Evolutionary conservation across 1,140 invertebrate genomes (phyloP), one percentile per base, ranked within the genome.

Genomic region (Papilio dardanus): DNA sequence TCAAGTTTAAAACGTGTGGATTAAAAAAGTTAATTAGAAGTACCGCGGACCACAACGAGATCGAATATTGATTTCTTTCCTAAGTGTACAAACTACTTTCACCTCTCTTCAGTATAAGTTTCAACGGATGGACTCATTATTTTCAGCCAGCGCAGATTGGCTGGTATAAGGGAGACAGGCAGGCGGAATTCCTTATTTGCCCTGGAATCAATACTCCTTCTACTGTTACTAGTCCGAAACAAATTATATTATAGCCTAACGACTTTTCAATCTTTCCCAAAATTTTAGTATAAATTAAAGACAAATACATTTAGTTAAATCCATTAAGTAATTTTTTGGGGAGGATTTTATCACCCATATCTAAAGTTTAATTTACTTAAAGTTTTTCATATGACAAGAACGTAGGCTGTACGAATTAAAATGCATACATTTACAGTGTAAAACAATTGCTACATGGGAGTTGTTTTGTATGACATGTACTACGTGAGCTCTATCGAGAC

Each of bases 151-250:
- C 86, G 83, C 81, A 91, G 86, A 79, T 90, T 92, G 76, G 84
- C 82, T 81, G 89, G 90, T 79, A 92, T 83, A 91, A 92, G 90
- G 66, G 90, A 92, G 79, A 92, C 89, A 40, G 89, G 89, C 82
- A 91, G 81, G 77, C 89, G 85, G 85, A 86, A 89, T 74, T 91
- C 86, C 85, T 87, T 91, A 90, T 88, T 86, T 79, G 86, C 81
- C 90, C 90, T 91, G 88, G 69, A 90, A 91, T 85, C 83, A 84
- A 89, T 77, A 83, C 76, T 81, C 74, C 71, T 67, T 76, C 74
- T 80, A 78, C 24, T 79, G 79, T 77, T 54, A 65, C 77, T 46
- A 19, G 67, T 73, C 76, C 24, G 37, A 58, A 42, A 77, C 31
- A 33, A 21, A n/a, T n/a, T n/a, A n/a, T n/a, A n/a, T n/a, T n/a